Evolutionary conservation across 2,797 vertebrate genomes (phyloP).

Genomic region (Hemibagrus guttatus): DNA sequence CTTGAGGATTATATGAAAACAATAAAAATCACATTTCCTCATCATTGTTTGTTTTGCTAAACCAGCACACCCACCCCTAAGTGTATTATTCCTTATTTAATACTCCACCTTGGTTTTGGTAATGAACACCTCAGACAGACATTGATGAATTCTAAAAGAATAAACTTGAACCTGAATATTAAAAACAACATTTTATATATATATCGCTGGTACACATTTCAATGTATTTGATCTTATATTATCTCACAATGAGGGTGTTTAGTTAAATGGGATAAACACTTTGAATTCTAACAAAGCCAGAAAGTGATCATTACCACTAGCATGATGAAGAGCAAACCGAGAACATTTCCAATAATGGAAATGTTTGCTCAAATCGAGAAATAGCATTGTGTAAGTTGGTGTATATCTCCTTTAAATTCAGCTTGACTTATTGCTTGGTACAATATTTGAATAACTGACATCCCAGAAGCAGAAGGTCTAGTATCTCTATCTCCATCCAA

Average conservation of each 20-base stretch:
- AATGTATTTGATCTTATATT: neutral
- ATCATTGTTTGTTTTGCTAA: neutral
- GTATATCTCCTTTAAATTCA: conserved; percentile 17
- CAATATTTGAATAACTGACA: neutral
- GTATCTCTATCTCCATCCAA: neutral
- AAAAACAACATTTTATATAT: neutral
- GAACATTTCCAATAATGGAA: neutral
- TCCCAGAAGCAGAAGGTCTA: neutral
- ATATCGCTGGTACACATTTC: neutral
- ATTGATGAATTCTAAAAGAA: neutral
- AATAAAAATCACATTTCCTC: neutral
- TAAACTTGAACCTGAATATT: neutral
- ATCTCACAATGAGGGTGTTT: neutral
- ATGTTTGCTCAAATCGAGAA: neutral
- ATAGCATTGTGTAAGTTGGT: neutral
- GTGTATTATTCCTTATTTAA: neutral
- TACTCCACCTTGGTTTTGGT: neutral
- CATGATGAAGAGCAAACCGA: neutral
- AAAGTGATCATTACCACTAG: neutral
- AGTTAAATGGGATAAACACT: neutral
- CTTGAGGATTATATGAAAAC: neutral
- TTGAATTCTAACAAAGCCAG: no score
- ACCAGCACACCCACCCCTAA: no score
- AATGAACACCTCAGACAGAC: neutral
- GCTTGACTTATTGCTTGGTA: neutral